These are phyloP conservation scores for Drosophila nr. medialis DNA, from an alignment of 2,888 invertebrate species.

Conservation along the genomic window DNA sequence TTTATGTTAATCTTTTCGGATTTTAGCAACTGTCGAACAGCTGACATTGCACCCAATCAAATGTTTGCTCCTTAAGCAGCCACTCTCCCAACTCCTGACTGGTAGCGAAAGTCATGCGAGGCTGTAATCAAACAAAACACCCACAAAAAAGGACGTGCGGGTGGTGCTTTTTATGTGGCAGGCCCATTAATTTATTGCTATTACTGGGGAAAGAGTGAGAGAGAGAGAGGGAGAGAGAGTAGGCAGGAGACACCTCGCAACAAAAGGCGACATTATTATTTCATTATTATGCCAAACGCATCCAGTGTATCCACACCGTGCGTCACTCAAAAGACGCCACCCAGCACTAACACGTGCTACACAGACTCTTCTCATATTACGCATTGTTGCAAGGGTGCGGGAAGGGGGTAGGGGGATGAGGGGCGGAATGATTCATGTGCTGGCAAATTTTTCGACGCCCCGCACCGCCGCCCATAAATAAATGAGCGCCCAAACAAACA, in stretches of 20 bases:
- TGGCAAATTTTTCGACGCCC: conserved; percentile 71
- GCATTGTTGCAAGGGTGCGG: not conserved
- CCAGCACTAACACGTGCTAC: conserved; percentile 23
- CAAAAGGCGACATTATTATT: conserved; percentile 80
- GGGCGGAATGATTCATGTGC: conserved; percentile 72
- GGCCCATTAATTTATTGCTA: conserved; percentile 77
- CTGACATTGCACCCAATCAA: conserved; percentile 47
- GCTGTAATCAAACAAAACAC: conserved; percentile 64
- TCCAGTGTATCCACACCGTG: conserved; percentile 53
- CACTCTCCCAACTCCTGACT: conserved; percentile 26
- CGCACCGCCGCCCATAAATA: conserved; percentile 54
- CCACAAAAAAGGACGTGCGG: conserved; percentile 44
- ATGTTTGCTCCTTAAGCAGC: conserved; percentile 6
- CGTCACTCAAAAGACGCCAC: conserved; percentile 25
- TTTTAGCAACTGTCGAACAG: conserved; percentile 58
- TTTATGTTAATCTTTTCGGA: conserved; percentile 70
- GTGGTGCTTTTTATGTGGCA: conserved; percentile 74
- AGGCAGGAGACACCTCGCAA: conserved; percentile 67
- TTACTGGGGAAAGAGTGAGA: conserved; percentile 5
- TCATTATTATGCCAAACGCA: conserved; percentile 80
- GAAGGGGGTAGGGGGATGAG: not conserved
- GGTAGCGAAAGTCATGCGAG: conserved; percentile 55
- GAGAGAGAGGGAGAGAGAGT: conserved; percentile 6
- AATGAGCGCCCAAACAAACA: conserved; percentile 57
- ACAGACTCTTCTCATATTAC: conserved; percentile 71